These are phyloP conservation scores for Zhuqinia jingwanae DNA, from an alignment of 2,888 invertebrate species.

Conservation along the genomic window DNA sequence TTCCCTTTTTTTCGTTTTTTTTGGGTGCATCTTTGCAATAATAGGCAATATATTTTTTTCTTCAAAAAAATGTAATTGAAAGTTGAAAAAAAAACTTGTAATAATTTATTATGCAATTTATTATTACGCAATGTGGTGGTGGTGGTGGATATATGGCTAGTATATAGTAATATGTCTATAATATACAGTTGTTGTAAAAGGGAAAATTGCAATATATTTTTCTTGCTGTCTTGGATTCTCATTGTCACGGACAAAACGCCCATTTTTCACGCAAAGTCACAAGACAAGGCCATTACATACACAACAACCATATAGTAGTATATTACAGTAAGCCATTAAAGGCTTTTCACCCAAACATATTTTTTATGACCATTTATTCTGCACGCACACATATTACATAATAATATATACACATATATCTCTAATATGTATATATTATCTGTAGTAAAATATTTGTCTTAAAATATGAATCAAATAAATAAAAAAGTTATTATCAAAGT, in stretches of 20 bases:
- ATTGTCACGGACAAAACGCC: constrained; percentile 56
- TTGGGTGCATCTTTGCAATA: neutral
- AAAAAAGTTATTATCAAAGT: constrained; percentile 54
- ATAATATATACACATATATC: neutral
- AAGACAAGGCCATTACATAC: neutral
- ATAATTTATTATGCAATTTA: constrained; percentile 47
- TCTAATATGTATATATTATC: neutral
- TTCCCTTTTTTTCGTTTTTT: neutral
- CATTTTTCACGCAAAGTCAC: constrained; percentile 34
- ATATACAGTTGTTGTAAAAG: neutral
- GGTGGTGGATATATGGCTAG: too few species aligned
- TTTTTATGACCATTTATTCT: constrained; percentile 25
- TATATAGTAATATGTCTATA: too few species aligned
- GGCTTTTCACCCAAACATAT: constrained; percentile 19
- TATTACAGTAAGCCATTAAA: too few species aligned
- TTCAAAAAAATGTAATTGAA: constrained; percentile 42
- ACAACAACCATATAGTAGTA: too few species aligned
- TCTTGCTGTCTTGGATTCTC: neutral
- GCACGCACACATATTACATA: too few species aligned
- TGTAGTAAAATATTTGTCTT: constrained; percentile 15
- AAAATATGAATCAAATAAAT: constrained; percentile 34
- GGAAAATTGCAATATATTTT: neutral
- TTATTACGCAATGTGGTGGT: constrained; percentile 37
- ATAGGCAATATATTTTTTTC: neutral
- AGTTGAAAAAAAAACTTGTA: neutral